These are phyloP conservation scores for Coenobita brevimanus DNA, from an alignment of 1,140 invertebrate genomes.

Conservation along the genomic window DNA sequence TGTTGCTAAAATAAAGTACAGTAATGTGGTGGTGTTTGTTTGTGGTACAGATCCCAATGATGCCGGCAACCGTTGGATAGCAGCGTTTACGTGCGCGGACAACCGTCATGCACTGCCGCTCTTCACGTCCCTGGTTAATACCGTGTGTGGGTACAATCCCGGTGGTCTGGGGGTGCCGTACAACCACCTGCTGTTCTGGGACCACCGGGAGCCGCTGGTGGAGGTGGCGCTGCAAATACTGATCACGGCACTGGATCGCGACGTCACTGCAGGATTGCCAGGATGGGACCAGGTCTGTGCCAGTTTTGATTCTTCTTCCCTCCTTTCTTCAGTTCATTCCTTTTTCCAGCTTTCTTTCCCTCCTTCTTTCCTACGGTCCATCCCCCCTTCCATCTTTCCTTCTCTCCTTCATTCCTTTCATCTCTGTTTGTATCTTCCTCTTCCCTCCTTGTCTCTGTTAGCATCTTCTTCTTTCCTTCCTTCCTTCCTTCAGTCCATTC, in stretches of 20 bases:
- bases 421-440: no score
- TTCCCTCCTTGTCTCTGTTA: no score
- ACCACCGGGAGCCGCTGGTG: conserved; percentile 94
- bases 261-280: conserved; percentile 72
- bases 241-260: conserved; percentile 96
- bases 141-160: conserved; percentile 97
- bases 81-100: conserved; percentile 76
- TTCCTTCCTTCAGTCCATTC: no score
- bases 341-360: no score
- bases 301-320: no score
- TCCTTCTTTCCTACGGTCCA: no score
- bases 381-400: no score
- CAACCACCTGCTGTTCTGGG: conserved; percentile 97
- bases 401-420: no score
- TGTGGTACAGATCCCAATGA: conserved; percentile 73
- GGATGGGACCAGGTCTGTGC: conserved; percentile 70
- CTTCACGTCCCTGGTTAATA: conserved; percentile 98
- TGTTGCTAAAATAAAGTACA: background rate
- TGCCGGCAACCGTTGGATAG: conserved; percentile 76
- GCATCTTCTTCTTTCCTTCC: no score
- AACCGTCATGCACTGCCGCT: conserved; percentile 93
- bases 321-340: no score
- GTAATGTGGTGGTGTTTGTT: background rate
- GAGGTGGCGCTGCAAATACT: conserved; percentile 96
- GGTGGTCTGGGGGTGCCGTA: conserved; percentile 97